Conservation (phyloP, 1,140 invertebrate genomes). For the Hyles vespertilio region DNA sequence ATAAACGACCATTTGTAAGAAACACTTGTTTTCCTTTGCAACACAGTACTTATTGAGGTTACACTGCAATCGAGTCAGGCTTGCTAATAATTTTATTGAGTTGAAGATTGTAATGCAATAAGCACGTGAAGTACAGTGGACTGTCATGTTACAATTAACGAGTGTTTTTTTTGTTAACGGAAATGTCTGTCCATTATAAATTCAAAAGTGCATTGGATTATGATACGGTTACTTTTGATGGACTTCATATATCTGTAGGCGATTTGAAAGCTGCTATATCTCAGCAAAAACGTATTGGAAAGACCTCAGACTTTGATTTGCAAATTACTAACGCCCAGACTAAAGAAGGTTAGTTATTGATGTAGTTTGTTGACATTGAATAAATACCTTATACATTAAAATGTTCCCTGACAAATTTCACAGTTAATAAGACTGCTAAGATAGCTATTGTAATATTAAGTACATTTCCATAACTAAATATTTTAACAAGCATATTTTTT, state of each 20-base stretch:
- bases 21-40: no score
- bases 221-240: constrained; percentile 98
- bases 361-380: neutral
- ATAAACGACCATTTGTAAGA: no score
- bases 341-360: constrained; percentile 88
- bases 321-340: constrained; percentile 98
- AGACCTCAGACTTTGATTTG: constrained; percentile 95
- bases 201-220: constrained; percentile 97
- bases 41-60: no score
- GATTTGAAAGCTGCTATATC: constrained; percentile 97
- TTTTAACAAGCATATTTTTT: constrained; percentile 47
- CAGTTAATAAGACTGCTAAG: neutral
- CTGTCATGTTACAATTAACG: constrained; percentile 56
- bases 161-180: constrained; percentile 28
- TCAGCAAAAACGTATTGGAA: constrained; percentile 95
- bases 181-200: constrained; percentile 98
- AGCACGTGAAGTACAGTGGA: constrained; percentile 32
- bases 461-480: neutral
- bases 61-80: neutral
- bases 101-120: neutral
- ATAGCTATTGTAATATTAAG: neutral
- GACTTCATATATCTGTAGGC: constrained; percentile 94
- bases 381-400: neutral
- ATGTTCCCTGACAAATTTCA: neutral
- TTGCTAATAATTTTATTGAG: neutral